Evolutionary conservation across 2,797 vertebrate genomes (phyloP), one percentile per base, ranked within the genome.

Genomic region (Simalia tracyae): DNA sequence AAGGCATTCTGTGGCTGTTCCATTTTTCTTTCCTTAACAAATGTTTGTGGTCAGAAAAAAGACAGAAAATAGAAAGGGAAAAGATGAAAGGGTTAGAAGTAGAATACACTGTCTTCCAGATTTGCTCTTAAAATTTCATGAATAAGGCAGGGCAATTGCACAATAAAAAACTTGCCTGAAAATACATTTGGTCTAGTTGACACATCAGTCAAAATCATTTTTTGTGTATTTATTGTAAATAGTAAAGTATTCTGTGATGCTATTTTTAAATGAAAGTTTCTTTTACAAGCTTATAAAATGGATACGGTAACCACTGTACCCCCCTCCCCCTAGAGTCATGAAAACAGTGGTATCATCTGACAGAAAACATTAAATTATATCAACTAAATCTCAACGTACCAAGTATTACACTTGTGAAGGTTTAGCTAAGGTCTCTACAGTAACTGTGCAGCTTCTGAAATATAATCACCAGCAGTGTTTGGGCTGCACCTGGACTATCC

Each of bases 401-500:
- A 84, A 50, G 15, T 56, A 88, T 85, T 68, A 89, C 10, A 54
- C 56, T 88, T 90, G 36, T 61, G 81, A 56, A 56, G n/a, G 28
- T 87, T 92, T 84, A 76, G 88, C 54, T 22, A 61, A 24, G 36
- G 11, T 90, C 56, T 84, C 15, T 36, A 36, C 31, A 9, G 66
- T 89, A 90, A 89, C n/a, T 91, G 15, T 56, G n/a, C 17, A 26
- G 50, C 86, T 88, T 31, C 60, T 68, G 68, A 92, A 90, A 90
- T 28, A 46, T 61, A 90, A 76, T 90, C 24, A 10, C 28, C 59
- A 88, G 59, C 57, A 46, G 85, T 60, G 8, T 63, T 50, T 57
- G 28, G 85, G 36, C 9, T 60, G 68, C 57, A 10, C 42, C 36
- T 12, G 59, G 28, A 17, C 86, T 54, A 28, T 17, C 12, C 56